phyloP scores from a whole-genome alignment of 2,113 vertebrate genomes.

The Plecturocebus donacophilus region DNA sequence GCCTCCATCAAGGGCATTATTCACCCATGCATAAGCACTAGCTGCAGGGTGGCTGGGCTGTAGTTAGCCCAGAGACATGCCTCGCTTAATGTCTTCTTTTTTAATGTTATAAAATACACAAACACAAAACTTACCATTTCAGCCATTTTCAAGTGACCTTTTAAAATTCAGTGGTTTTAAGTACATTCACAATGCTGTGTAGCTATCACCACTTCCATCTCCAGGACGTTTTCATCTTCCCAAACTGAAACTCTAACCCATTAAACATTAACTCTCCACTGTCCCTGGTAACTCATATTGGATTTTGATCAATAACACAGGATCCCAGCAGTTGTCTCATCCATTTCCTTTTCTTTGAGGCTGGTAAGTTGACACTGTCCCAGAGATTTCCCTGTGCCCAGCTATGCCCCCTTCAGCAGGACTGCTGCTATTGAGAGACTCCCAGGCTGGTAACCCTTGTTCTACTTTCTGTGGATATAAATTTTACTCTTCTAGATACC shows the following conservation, averaged over 20 bases:
- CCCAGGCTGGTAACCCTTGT: neutral
- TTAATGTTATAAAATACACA: neutral
- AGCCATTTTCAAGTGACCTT: neutral
- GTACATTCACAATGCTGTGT: neutral
- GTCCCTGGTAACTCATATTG: neutral
- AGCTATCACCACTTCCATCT: neutral
- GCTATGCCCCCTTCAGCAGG: neutral
- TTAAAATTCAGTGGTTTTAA: neutral
- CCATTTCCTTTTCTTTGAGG: too few species aligned
- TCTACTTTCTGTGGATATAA: neutral
- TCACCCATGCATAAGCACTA: rapidly evolving
- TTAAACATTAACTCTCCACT: neutral
- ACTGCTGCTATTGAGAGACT: neutral
- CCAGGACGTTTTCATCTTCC: neutral
- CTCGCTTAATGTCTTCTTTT: neutral
- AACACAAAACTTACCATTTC: neutral
- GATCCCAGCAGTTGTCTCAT: too few species aligned
- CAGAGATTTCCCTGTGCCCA: too few species aligned
- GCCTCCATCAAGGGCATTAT: neutral
- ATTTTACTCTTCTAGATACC: neutral
- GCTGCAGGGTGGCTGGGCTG: neutral
- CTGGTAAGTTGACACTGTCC: too few species aligned
- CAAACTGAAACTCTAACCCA: neutral
- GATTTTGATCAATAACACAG: too few species aligned
- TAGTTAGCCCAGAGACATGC: neutral